Conservation (phyloP, 2,888 invertebrate species). For the Diloba caeruleocephala region DNA sequence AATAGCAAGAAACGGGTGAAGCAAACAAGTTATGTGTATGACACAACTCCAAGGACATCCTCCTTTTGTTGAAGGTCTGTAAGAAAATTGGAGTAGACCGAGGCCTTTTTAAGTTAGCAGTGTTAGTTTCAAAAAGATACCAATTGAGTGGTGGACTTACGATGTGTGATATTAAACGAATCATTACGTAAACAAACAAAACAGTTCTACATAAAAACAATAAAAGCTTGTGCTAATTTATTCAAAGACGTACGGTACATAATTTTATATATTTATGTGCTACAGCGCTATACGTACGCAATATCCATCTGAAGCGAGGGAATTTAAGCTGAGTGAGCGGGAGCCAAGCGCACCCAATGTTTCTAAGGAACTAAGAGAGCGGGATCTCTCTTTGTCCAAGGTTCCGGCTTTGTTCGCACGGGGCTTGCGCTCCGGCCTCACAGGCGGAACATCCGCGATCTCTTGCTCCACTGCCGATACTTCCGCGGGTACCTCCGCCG, state of each 20-base stretch:
- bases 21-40: constrained; percentile 4
- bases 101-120: not conserved
- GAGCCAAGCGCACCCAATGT: constrained; percentile 74
- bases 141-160: not conserved
- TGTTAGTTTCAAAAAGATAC: not conserved
- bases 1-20: constrained; percentile 7
- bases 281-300: constrained; percentile 90
- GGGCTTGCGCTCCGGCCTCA: constrained; percentile 78
- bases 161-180: not conserved
- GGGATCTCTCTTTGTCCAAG: constrained; percentile 81
- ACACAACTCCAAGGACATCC: constrained; percentile 7
- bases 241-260: too few species aligned
- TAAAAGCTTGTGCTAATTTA: not conserved
- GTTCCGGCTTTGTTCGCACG: constrained; percentile 64
- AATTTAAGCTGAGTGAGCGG: constrained; percentile 91
- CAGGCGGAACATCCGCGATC: constrained; percentile 61
- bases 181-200: constrained; percentile 14
- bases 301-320: constrained; percentile 95
- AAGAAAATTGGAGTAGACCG: not conserved
- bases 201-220: not conserved
- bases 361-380: constrained; percentile 80
- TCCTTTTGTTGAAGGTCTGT: not conserved
- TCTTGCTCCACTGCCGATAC: constrained; percentile 30
- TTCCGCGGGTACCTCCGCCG: constrained; percentile 39
- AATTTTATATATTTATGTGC: not conserved